Base-by-base conservation (phyloP, 2,113 vertebrate species). In the Australoheros scitulus region DNA sequence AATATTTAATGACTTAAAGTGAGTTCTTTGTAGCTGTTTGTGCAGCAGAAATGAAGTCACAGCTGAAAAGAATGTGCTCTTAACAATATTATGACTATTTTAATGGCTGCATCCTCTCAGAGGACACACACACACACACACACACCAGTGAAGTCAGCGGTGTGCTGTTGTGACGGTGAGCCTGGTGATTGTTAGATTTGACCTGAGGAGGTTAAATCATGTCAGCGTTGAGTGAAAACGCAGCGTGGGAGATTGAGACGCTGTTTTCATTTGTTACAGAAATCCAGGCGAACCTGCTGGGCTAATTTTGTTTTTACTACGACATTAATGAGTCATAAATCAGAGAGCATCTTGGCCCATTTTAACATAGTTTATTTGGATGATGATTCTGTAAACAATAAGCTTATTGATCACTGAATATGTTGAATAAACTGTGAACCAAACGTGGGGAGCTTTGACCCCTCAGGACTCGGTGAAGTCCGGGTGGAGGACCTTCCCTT, bases 361-460 rank as follows among this genome's bases (percentile, higher is more conserved):
- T 41, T 43, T 65, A 24, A 43, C 47, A 47, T 0, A 3, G 22
- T 68, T 68, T 26, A 26, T 22, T 68, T 50, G 41, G 15, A 50
- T 50, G 15, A 20, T 70, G 34, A 34, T 50, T 24, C 41, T 70
- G 22, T 47, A 70, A 70, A 3, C 22, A 47, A 0, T 0, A 68
- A 24, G 0, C 9, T 11, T 50, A 50, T 50, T 5, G 65, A 29
- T 70, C 18, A 20, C 15, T 47, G 41, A 20, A 29, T 29, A 50
- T 70, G 18, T 70, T 70, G 65, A 70, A 47, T 70, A 50, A 70
- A 29, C 65, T 50, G 65, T 24, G 7, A 43, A 4, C 15, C 64
- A 20, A 20, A 50, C 29, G 15, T 70, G 4, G 5, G 47, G 41
- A 59, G n/a, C 15, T 61, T 34, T 68, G 29, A 5, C 3, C 43